Evolutionary conservation across 2,888 invertebrate genomes (phyloP).

Genomic region (Drosophila peninsularis): DNA sequence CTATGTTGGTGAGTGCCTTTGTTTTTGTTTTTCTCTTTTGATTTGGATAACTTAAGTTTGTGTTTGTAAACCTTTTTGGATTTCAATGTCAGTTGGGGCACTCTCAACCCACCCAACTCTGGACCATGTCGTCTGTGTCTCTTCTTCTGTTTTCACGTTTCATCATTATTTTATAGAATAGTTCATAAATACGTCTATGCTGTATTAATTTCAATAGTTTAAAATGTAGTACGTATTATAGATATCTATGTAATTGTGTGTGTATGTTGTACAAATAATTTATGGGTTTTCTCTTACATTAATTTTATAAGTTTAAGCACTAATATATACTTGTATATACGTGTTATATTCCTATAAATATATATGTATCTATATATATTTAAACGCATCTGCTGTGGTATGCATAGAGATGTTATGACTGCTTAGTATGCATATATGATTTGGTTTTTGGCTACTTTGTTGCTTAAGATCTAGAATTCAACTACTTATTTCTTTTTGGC

Average conservation of each 20-base stretch:
- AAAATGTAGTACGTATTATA: slow-evolving; percentile 73
- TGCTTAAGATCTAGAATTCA: slow-evolving; percentile 65
- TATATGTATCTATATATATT: slow-evolving; percentile 31
- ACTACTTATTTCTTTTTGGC: slow-evolving; percentile 87
- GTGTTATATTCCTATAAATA: slow-evolving; percentile 26
- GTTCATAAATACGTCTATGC: slow-evolving; percentile 53
- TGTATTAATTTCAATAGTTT: slow-evolving; percentile 67
- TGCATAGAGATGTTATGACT: slow-evolving; percentile 60
- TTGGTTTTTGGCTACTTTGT: slow-evolving; percentile 75
- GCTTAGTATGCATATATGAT: slow-evolving; percentile 61
- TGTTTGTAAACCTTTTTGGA: slow-evolving; percentile 20
- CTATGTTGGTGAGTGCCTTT: slow-evolving; percentile 20
- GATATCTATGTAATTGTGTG: slow-evolving; percentile 16
- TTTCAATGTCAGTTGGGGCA: slow-evolving; percentile 22
- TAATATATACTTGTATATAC: slow-evolving; percentile 38
- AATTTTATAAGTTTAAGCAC: slow-evolving; percentile 27
- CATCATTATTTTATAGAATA: slow-evolving; percentile 43
- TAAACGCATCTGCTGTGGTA: slow-evolving; percentile 44
- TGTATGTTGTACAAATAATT: slow-evolving; percentile 62
- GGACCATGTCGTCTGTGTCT: slow-evolving; percentile 23
- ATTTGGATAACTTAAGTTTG: slow-evolving; percentile 14
- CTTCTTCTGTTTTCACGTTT: slow-evolving; percentile 13
- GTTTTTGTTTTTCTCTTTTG: background rate
- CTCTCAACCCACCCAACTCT: background rate
- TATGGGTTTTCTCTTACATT: slow-evolving; percentile 22